Evolutionary conservation across 2,113 vertebrate species (phyloP), one percentile per base, ranked within the genome.

Genomic region (Leucosticte australis): DNA sequence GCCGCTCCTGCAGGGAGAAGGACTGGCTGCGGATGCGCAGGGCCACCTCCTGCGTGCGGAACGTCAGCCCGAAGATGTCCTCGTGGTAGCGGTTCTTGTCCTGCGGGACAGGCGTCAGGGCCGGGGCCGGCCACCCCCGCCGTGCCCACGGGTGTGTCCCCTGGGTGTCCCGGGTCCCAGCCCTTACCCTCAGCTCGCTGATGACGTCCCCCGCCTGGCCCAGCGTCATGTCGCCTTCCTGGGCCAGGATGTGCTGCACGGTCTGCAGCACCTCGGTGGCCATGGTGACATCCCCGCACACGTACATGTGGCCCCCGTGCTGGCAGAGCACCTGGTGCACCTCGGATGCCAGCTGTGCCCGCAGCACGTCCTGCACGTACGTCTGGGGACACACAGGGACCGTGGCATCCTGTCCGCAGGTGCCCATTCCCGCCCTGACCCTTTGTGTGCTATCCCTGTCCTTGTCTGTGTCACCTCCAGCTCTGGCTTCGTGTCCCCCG

Each of bases 251-350:
- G 26, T 98, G 96, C 95, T 98, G 98, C 83, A 98, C 97, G 0
- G 97, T 98, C 90, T 98, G 97, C 94, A 98, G 95, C 91, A 98
- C 98, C 44, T 96, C 98, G 10, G 97, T 98, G 64, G 98, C 98
- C 98, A 98, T 98, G 13, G 98, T 98, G 94, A 98, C 98, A 1
- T 98, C 98, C 8, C 98, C 98, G 8, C 98, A 98, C n/a, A 98
- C 97, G 9, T 97, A 98, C 97, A 98, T 96, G 96, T 98, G 98
- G 19, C 98, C 98, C 0, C 74, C 70, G 13, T 42, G 78, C 41
- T 94, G 96, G 87, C 97, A 97, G 49, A 98, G 96, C 68, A 98
- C 97, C 42, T 87, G 94, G 64, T 97, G 94, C 79, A 98, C 97
- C 75, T 98, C 95, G 0, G 59, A 49, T 0, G 97, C 94, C 86